Evolutionary conservation across 2,113 vertebrate species (phyloP).

Genomic region (Lophochroa leadbeateri): DNA sequence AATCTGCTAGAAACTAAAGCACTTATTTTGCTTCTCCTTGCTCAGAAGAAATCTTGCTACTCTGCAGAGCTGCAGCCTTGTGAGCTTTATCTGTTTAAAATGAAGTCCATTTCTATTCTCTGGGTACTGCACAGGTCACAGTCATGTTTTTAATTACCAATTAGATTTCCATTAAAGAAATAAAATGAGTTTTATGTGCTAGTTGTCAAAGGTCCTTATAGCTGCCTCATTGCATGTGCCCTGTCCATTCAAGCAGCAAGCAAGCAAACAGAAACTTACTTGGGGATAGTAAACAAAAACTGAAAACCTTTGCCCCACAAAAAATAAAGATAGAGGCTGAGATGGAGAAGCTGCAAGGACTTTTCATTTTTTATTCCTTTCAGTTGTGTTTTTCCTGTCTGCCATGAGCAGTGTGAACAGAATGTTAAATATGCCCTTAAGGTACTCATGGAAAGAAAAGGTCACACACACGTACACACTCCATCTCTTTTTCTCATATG

Average conservation of each 20-base stretch:
- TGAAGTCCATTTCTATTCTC: slow-evolving; percentile 27
- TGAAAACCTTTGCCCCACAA: neutral
- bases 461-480: neutral
- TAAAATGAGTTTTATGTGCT: slow-evolving; percentile 49
- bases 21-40: neutral
- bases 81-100: slow-evolving; percentile 27
- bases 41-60: neutral
- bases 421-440: slow-evolving; percentile 57
- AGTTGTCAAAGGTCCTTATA: slow-evolving; percentile 39
- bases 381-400: slow-evolving; percentile 18
- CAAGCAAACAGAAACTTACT: neutral
- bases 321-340: neutral
- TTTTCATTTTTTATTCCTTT: slow-evolving; percentile 32
- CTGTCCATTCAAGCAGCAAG: neutral
- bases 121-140: slow-evolving; percentile 29
- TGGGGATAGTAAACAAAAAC: neutral
- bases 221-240: neutral
- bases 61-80: neutral
- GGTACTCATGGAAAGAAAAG: slow-evolving; percentile 5
- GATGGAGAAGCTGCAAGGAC: slow-evolving; percentile 4
- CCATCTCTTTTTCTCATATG: neutral
- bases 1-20: neutral
- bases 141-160: slow-evolving; percentile 58
- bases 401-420: slow-evolving; percentile 25
- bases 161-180: slow-evolving; percentile 60